Base-by-base conservation (phyloP, 2,888 invertebrate species). In the Craniophora ligustri region DNA sequence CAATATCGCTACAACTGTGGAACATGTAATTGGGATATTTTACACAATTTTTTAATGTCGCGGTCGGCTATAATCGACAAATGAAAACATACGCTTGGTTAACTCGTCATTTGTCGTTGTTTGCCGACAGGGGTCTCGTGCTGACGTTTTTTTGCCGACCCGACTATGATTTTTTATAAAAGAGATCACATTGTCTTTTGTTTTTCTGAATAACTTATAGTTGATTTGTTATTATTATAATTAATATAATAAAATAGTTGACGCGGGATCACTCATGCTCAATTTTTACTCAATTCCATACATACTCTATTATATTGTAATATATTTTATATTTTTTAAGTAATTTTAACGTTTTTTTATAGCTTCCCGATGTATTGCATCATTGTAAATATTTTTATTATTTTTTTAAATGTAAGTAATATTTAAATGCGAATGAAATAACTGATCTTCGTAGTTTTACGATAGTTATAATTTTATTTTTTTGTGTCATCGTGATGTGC, bases 401-500 rank as follows among this genome's bases (percentile, higher is more conserved):
- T 61, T 67, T 74, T 64, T 70, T 67, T 67, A 50, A 56, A 67
- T 74, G 63, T 81, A 78, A 72, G 71, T 79, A 79, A 78, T 82
- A 80, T 85, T 84, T 85, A 87, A 86, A 84, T 83, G 84, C 79
- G 81, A 81, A 81, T 81, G 77, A 80, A 83, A 84, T 75, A 75
- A 89, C 88, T 88, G 92, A 91, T 91, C 90, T 92, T 91, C 85
- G 85, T 91, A 85, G 82, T 76, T 72, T 78, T 82, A 85, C 71
- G 68, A 61, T 68, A 82, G 79, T 78, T 70, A 76, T 81, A 82
- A 78, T 55, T 75, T 80, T 74, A 78, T 75, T 75, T 77, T 81
- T 78, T 81, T 88, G 92, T 92, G 92, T 92, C 92, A 92, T 92
- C 78, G 69, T 82, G 75, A 86, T 85, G 91, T 92, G 92, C 92